A percentile compares a stretch with the other conserved stretches of the same genome.
Conservation (phyloP, 2,888 invertebrate genomes). For the Cantharis lateralis region DNA sequence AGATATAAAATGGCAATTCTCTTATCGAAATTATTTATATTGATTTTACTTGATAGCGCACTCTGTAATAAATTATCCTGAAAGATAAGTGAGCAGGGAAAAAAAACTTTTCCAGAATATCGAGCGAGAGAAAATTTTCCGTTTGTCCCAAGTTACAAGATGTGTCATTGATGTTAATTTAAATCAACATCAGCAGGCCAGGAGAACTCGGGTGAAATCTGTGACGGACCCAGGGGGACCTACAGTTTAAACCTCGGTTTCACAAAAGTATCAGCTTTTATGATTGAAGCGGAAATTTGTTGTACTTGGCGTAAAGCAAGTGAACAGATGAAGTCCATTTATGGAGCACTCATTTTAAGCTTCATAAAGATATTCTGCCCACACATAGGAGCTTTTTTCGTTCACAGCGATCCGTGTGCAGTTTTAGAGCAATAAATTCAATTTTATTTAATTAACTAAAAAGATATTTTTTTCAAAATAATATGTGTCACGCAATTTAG, state of each 20-base stretch:
- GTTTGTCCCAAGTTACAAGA: not conserved
- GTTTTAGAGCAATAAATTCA: not conserved
- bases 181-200: no score
- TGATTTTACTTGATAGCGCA: not conserved
- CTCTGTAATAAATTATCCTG: not conserved
- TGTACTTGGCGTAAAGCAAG: no score
- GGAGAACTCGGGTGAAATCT: no score
- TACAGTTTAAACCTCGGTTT: no score
- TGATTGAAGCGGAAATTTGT: no score
- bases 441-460: not conserved
- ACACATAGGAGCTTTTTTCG: no score
- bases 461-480: not conserved
- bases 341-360: no score
- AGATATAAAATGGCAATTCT: not conserved
- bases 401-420: not conserved
- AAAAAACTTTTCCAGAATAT: not conserved
- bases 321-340: no score
- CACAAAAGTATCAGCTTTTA: no score
- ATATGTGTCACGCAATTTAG: not conserved
- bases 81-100: not conserved
- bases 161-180: not conserved
- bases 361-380: no score
- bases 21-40: slow-evolving; percentile 2
- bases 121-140: not conserved
- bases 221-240: no score